A percentile compares a stretch with the other conserved stretches of the same genome.
phyloP scores from a whole-genome alignment of 2,888 invertebrate genomes.

The Andrena hattorfiana region DNA sequence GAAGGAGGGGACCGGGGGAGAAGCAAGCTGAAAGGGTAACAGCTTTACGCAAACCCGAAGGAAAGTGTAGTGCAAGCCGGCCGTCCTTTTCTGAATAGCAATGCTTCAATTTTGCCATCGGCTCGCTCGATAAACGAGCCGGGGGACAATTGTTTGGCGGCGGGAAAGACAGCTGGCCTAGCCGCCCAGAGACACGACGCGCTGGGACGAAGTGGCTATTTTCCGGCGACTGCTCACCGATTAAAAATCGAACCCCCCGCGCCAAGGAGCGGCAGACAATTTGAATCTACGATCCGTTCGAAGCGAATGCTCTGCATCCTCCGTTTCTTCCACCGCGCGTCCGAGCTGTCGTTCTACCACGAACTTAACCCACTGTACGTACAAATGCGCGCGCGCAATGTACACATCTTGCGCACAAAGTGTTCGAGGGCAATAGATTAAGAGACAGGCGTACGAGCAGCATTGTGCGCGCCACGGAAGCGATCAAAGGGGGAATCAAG shows the following conservation, averaged over 20 bases:
- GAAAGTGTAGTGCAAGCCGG: conserved; percentile 38
- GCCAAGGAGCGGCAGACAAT: conserved; percentile 60
- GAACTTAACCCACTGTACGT: no score
- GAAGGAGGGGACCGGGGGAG: not conserved
- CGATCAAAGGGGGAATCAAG: conserved; percentile 45
- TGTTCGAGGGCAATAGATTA: not conserved
- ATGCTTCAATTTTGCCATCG: conserved; percentile 34
- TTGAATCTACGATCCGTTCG: conserved; percentile 62
- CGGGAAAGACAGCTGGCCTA: conserved; percentile 80
- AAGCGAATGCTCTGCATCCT: conserved; percentile 14
- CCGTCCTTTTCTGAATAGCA: conserved; percentile 38
- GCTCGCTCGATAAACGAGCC: conserved; percentile 48
- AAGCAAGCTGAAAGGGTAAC: not conserved
- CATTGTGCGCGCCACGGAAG: conserved; percentile 9
- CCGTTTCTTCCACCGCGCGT: not conserved
- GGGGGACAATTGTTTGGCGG: conserved; percentile 72
- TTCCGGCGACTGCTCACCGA: conserved; percentile 84
- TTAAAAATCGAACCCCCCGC: conserved; percentile 83
- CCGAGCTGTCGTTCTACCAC: no score
- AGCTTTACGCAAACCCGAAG: conserved; percentile 22
- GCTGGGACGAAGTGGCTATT: conserved; percentile 84
- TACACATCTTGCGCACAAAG: conserved; percentile 12
- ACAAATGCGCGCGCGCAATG: no score
- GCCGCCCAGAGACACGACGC: conserved; percentile 81
- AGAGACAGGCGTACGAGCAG: not conserved